A percentile compares a stretch with the other conserved stretches of the same genome.
Conservation (phyloP, 35 echinoderm and acorn worm species). For the Anneissia japonica region DNA sequence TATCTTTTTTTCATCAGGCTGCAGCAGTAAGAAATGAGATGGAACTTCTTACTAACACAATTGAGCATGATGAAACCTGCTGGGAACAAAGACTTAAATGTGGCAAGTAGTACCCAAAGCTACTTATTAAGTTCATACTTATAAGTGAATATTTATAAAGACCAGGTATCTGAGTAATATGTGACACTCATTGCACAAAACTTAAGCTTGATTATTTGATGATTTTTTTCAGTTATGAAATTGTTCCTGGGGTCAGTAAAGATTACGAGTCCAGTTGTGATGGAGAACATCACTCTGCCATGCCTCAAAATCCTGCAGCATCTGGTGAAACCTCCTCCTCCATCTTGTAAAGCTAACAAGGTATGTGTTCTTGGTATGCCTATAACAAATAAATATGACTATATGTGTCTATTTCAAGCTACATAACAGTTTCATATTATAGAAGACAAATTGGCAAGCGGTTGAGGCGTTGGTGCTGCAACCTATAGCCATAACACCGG, state of each 20-base stretch:
- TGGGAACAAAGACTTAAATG: slow-evolving; percentile 97
- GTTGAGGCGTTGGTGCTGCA: background rate
- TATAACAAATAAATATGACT: background rate
- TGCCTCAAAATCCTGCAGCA: slow-evolving; percentile 89
- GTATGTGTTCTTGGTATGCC: slow-evolving; percentile 4
- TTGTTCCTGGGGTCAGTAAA: slow-evolving; percentile 89
- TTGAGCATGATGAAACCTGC: slow-evolving; percentile 82
- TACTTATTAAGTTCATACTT: too few relatives aligned
- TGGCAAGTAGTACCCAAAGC: slow-evolving; percentile 49
- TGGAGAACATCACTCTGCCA: slow-evolving; percentile 97
- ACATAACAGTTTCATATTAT: background rate
- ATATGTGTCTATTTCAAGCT: background rate
- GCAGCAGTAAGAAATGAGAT: slow-evolving; percentile 87
- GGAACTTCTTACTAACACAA: slow-evolving; percentile 65
- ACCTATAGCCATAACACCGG: background rate
- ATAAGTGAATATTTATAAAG: too few relatives aligned
- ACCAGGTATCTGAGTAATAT: too few relatives aligned
- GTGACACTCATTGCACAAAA: too few relatives aligned
- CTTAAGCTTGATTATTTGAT: background rate
- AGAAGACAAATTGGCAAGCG: background rate
- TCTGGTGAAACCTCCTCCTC: slow-evolving; percentile 76
- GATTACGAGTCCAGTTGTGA: slow-evolving; percentile 87
- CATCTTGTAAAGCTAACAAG: slow-evolving; percentile 98
- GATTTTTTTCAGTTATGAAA: slow-evolving; percentile 76
- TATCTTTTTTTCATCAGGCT: slow-evolving; percentile 39